Base-by-base conservation (phyloP, 2,888 invertebrate species). In the Cinara cedri region DNA sequence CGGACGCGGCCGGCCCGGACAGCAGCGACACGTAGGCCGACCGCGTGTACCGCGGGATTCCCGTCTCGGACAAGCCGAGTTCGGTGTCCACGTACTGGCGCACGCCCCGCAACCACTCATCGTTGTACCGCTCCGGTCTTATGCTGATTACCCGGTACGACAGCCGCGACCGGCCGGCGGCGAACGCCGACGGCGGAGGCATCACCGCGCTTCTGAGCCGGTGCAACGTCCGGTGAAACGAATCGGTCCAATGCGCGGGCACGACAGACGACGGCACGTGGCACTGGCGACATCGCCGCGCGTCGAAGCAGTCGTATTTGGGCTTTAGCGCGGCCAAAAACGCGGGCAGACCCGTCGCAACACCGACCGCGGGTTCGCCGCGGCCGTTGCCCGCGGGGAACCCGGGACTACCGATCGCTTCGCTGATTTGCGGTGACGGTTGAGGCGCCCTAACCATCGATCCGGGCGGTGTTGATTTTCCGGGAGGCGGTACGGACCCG, bases 271-370 rank as follows among this genome's bases (percentile, higher is more conserved):
- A 1, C n/a, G n/a, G 10, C 62, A 34, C 62, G 62, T 10, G 1
- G 62, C 62, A 62, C 1, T n/a, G 34, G 62, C 11, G 42, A 19
- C 62, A 62, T 34, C 62, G n/a, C 10, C n/a, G 34, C 0, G 2
- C n/a, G 6, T 3, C 42, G 34, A 8, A 1, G n/a, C n/a, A 6
- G n/a, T 34, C n/a, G 62, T 62, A n/a, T 19, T 62, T 62, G 16
- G 42, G 62, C n/a, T 62, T 62, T 16, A 62, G 9, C n/a, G 34
- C n/a, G 62, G n/a, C 42, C 62, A 62, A 42, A 34, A 62, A 62
- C 3, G 11, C n/a, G 9, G 62, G 62, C 3, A 62, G 10, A 10
- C 42, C 34, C n/a, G n/a, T n/a, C 11, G 26, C 6, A 6, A 6
- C n/a, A n/a, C 6, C 14, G 6, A 4, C 26, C 26, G 14, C 13